A percentile compares a stretch with the other conserved stretches of the same genome.
Conservation (phyloP, 2,797 vertebrate species). For the Simalia tracyae region DNA sequence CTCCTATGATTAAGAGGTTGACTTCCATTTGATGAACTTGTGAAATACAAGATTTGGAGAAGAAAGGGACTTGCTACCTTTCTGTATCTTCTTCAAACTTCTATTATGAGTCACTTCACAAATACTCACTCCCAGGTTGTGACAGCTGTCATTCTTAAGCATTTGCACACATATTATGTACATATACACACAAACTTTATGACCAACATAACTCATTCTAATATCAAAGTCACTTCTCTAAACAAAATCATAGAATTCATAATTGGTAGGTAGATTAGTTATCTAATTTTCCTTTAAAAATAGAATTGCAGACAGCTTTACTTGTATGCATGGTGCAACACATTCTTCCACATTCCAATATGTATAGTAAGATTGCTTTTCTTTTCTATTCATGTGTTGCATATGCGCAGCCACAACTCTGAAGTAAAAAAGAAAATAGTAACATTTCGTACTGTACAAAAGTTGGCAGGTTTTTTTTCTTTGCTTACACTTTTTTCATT, state of each 20-base stretch:
- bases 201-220: not conserved
- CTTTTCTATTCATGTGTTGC: not conserved
- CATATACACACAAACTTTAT: not conserved
- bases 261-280: not conserved
- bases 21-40: slow-evolving; percentile 30
- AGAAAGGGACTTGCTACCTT: not conserved
- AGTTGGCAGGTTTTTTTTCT: not conserved
- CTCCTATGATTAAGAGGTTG: slow-evolving; percentile 26
- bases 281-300: not conserved
- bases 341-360: not conserved
- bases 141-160: not conserved
- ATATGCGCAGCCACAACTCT: not conserved
- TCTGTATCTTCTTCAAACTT: not conserved
- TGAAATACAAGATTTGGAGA: not conserved
- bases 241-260: not conserved
- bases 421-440: not conserved
- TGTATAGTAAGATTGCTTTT: not conserved
- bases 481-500: not conserved
- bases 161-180: not conserved
- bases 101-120: not conserved
- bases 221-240: not conserved
- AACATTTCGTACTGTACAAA: not conserved
- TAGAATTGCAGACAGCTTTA: not conserved
- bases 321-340: not conserved
- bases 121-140: not conserved